Conservation (phyloP, 2,888 invertebrate species). For the Synergus umbraculus region DNA sequence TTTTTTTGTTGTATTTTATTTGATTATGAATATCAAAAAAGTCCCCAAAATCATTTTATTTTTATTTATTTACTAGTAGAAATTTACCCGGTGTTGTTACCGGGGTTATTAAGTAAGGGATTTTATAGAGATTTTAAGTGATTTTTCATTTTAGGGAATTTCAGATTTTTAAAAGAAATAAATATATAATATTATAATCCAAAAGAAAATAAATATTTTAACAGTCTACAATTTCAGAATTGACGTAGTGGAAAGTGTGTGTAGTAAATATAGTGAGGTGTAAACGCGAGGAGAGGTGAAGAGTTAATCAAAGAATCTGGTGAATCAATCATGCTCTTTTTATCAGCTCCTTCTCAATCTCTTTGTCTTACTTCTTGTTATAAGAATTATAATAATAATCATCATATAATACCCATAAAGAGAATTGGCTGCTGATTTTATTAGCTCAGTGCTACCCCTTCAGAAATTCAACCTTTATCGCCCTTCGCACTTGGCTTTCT, state of each 20-base stretch:
- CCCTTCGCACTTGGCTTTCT: neutral
- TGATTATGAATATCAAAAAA: too few species aligned
- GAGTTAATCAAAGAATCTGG: constrained; percentile 4
- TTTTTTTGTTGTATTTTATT: too few species aligned
- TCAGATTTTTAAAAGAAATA: too few species aligned
- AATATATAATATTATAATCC: too few species aligned
- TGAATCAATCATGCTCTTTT: constrained; percentile 2
- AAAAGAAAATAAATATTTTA: too few species aligned
- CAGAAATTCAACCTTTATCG: neutral
- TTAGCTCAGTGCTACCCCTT: constrained; percentile 4
- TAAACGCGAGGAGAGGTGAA: neutral
- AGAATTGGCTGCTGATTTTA: constrained; percentile 17
- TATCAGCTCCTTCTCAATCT: neutral
- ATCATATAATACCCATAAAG: constrained; percentile 8
- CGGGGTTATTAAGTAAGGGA: too few species aligned
- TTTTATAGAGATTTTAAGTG: too few species aligned
- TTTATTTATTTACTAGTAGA: too few species aligned
- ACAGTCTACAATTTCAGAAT: too few species aligned
- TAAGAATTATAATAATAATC: neutral
- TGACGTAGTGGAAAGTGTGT: neutral
- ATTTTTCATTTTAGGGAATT: too few species aligned
- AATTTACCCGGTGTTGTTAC: too few species aligned
- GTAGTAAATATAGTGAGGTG: neutral
- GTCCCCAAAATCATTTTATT: too few species aligned
- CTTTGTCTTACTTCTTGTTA: neutral